Conservation (phyloP, 2,113 vertebrate genomes). For the Neolamprologus hecqui region DNA sequence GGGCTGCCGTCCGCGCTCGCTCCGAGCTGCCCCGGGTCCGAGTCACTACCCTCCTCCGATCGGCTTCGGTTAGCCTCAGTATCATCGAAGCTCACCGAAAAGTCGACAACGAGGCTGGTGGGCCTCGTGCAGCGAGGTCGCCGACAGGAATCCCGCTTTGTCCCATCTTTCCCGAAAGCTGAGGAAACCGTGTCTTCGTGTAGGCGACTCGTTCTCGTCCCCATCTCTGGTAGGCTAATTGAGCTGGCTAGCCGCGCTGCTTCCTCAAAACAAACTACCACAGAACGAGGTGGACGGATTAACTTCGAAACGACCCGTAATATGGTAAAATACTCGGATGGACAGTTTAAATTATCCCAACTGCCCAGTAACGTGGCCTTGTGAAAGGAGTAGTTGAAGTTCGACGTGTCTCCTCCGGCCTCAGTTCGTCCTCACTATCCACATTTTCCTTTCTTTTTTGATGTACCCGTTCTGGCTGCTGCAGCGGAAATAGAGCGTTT, state of each 20-base stretch:
- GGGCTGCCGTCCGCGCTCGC: conserved; percentile 66
- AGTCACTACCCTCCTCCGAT: conserved; percentile 74
- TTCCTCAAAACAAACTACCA: conserved; percentile 23
- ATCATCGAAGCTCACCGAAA: conserved; percentile 72
- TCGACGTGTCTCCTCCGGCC: not conserved
- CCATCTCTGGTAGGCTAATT: conserved; percentile 57
- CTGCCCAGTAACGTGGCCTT: not conserved
- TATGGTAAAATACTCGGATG: not conserved
- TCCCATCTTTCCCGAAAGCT: conserved; percentile 62
- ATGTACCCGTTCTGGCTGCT: conserved; percentile 33
- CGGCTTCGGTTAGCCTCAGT: conserved; percentile 69
- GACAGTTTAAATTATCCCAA: not conserved
- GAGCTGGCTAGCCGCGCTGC: conserved; percentile 16
- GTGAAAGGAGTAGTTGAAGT: rapidly evolving
- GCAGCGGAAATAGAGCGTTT: conserved; percentile 62
- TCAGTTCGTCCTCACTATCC: conserved; percentile 15
- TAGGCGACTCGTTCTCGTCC: conserved; percentile 72
- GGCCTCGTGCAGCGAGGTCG: conserved; percentile 66
- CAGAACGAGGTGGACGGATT: not conserved
- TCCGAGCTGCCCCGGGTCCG: conserved; percentile 66
- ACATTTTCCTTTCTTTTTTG: conserved; percentile 59
- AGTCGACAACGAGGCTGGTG: conserved; percentile 71
- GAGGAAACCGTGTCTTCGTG: conserved; percentile 68
- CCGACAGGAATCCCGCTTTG: conserved; percentile 67
- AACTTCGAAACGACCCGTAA: conserved; percentile 21